Evolutionary conservation across 2,113 vertebrate genomes (phyloP), one percentile per base, ranked within the genome.

Genomic region (Callipepla squamata): DNA sequence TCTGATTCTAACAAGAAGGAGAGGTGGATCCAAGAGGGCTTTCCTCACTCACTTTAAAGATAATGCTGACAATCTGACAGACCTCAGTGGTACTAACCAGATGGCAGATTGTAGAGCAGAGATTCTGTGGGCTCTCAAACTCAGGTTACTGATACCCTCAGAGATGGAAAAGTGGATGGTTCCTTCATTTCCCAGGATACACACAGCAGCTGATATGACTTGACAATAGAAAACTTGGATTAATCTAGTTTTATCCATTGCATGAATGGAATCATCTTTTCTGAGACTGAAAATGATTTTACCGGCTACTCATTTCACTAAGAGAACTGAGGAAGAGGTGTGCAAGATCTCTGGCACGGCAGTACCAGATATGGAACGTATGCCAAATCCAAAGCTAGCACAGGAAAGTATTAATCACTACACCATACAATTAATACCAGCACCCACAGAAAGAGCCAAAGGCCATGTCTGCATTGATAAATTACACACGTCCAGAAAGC

Each of bases 71-170:
- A 61, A 11, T 50, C 32, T 59, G 32, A 67, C 50, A 19, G 47
- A 57, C 65, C 47, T 57, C 11, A 47, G 17, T 57, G 45, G 26
- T 80, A 50, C 13, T 61, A 50, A 47, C 38, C 5, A 0, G 0
- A 62, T 16, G n/a, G 9, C 36, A 10, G 0, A 1, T 36, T 3
- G 0, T 17, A 58, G 36, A 19, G 36, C 69, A 66, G 25, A 80
- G 36, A 61, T 72, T 94, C 78, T 38, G 89, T 14, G 23, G 45
- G 44, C 11, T 82, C 11, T 69, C 78, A 26, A 47, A 38, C 6
- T 79, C 16, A 51, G 11, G 26, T 57, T 40, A 47, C 40, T 48
- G 61, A 59, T 19, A 55, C 8, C 6, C 3, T 85, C 30, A 22
- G 11, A 30, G 26, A 7, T 11, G 4, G 55, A 58, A 42, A 86